A percentile compares a stretch with the other conserved stretches of the same genome.
These are phyloP conservation scores for Propsilocerus akamusi DNA, from an alignment of 1,140 invertebrate species.

Conservation along the genomic window DNA sequence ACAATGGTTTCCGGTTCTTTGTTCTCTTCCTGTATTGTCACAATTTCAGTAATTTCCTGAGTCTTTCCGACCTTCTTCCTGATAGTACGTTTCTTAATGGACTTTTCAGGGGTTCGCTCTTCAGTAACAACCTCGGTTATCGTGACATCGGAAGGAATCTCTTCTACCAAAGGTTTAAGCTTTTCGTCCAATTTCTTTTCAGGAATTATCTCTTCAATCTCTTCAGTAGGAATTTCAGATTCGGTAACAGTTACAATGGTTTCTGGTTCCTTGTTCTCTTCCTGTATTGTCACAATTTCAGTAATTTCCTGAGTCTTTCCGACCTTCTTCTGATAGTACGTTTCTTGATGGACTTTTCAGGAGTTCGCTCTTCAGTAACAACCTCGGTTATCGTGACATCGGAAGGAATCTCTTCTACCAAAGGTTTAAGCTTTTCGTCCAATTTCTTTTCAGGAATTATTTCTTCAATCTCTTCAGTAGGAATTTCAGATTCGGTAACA, in stretches of 20 bases:
- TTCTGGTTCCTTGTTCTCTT: conserved; percentile 9
- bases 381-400: conserved; percentile 10
- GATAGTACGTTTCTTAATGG: conserved; percentile 17
- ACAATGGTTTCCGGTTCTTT: conserved; percentile 16
- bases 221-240: neutral
- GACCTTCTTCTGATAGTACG: conserved; percentile 9
- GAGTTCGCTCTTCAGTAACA: conserved; percentile 12
- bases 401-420: conserved; percentile 13
- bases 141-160: conserved; percentile 8
- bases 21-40: conserved; percentile 22
- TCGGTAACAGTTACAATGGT: conserved; percentile 5
- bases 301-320: conserved; percentile 12
- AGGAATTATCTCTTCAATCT: conserved; percentile 8
- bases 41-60: conserved; percentile 26
- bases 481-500: conserved; percentile 8
- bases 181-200: conserved; percentile 5
- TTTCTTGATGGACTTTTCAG: conserved; percentile 10
- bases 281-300: conserved; percentile 17
- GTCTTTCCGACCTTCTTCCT: conserved; percentile 16
- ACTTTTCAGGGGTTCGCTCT: conserved; percentile 1
- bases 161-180: conserved; percentile 3
- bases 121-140: neutral
- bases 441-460: conserved; percentile 8
- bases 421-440: neutral
- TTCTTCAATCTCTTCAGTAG: conserved; percentile 9